Evolutionary conservation across 2,888 invertebrate species (phyloP), one percentile per base, ranked within the genome.

Genomic region (Drosophila barbarae): DNA sequence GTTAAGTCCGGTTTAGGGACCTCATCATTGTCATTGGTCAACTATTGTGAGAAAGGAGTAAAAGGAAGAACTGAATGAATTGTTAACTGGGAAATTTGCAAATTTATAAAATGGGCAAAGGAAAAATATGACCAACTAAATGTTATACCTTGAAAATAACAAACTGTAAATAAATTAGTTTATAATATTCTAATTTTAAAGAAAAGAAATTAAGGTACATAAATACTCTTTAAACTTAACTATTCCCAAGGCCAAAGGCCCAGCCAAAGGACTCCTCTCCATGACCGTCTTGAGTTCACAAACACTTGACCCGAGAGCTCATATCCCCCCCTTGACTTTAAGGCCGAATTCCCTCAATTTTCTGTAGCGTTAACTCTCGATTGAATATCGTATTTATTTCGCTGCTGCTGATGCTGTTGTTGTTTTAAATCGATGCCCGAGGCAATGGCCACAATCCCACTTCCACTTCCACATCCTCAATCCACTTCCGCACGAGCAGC

Each of bases 351-450:
- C 46, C 12, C 18, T 12, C 32, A 56, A 18, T 34, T 60, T 60
- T 44, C 32, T 18, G 34, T 5, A 23, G 44, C 30, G 38, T 44
- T 35, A 52, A 63, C 60, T 51, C 42, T 51, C 42, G 50, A 59
- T 63, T 60, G 28, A 63, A 41, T 61, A 52, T 38, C 26, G 44
- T 9, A 38, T 46, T 50, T 60, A 44, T 51, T 46, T 44, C 26
- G 36, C 9, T n/a, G 36, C 9, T n/a, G 41, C 23, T 15, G 13
- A 53, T 50, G 36, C 7, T 18, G 35, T 36, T 44, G 15, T 63
- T 59, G 46, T 61, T 66, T 71, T 60, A 64, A 79, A 81, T 81
- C 81, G 78, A 81, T 76, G 52, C 69, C 56, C 35, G 8, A 52
- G 49, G 76, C 59, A 61, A 64, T 65, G 73, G 69, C 79, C 51